These are phyloP conservation scores for Nylanderia fulva DNA, from an alignment of 1,140 invertebrate genomes.

Conservation along the genomic window DNA sequence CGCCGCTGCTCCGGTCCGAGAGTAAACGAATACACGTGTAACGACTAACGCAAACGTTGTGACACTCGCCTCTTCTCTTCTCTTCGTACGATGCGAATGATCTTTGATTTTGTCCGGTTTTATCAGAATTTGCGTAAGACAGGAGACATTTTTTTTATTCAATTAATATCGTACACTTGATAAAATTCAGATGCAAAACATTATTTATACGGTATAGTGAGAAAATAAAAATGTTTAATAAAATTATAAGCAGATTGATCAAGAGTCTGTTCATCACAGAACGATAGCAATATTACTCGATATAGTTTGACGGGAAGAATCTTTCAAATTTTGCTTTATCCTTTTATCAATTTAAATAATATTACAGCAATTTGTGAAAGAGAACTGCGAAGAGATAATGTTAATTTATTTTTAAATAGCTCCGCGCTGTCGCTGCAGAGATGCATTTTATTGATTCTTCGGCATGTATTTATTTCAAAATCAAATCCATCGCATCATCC, in stretches of 20 bases:
- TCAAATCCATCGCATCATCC: not conserved
- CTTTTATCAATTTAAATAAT: no score
- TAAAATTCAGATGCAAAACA: not conserved
- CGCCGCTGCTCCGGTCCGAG: slow-evolving; percentile 6
- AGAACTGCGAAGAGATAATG: no score
- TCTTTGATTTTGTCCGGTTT: slow-evolving; percentile 13
- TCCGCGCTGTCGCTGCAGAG: not conserved
- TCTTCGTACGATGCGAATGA: not conserved
- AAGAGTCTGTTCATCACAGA: no score
- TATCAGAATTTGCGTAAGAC: not conserved
- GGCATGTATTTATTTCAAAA: not conserved
- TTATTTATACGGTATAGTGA: not conserved
- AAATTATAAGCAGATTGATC: no score
- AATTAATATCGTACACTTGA: not conserved
- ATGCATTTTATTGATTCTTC: not conserved
- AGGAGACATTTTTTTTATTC: not conserved
- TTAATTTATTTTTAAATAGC: no score
- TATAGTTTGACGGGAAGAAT: no score
- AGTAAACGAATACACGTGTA: slow-evolving; percentile 55
- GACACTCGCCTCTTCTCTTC: slow-evolving; percentile 24
- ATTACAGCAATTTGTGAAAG: no score
- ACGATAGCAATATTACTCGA: no score
- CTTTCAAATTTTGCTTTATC: no score
- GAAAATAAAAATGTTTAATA: not conserved
- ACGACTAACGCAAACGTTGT: slow-evolving; percentile 44